Conservation (phyloP, 2,888 invertebrate species). For the Pomacea canaliculata region DNA sequence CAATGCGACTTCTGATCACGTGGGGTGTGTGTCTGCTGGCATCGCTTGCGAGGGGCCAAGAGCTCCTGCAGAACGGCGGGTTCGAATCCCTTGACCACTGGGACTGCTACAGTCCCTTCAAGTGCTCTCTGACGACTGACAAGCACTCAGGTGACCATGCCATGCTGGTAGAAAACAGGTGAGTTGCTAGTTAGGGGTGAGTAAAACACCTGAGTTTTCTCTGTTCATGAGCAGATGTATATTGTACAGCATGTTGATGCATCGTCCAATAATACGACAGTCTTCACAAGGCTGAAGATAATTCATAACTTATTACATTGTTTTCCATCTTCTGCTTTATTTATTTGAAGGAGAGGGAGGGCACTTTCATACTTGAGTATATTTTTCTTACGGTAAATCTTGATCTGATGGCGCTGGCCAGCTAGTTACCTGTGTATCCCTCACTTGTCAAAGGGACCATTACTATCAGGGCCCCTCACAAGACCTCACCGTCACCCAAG, state of each 20-base stretch:
- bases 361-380: too few relatives aligned
- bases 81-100: constrained; percentile 5
- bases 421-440: too few relatives aligned
- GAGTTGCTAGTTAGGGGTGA: neutral
- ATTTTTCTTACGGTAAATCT: too few relatives aligned
- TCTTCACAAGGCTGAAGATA: too few relatives aligned
- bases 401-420: too few relatives aligned
- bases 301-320: too few relatives aligned
- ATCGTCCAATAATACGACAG: too few relatives aligned
- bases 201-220: too few relatives aligned
- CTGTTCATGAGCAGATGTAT: too few relatives aligned
- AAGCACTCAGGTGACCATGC: neutral
- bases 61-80: neutral
- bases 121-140: neutral
- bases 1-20: neutral
- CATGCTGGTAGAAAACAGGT: neutral
- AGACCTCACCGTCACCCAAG: neutral
- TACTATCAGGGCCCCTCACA: neutral
- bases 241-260: too few relatives aligned
- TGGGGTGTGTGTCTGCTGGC: neutral
- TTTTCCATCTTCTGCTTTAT: too few relatives aligned
- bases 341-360: too few relatives aligned
- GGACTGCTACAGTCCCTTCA: neutral
- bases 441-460: neutral
- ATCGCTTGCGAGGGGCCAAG: neutral